A percentile compares a stretch with the other conserved stretches of the same genome.
phyloP scores from a whole-genome alignment of 2,113 vertebrate species.

The Bubo scandiacus region DNA sequence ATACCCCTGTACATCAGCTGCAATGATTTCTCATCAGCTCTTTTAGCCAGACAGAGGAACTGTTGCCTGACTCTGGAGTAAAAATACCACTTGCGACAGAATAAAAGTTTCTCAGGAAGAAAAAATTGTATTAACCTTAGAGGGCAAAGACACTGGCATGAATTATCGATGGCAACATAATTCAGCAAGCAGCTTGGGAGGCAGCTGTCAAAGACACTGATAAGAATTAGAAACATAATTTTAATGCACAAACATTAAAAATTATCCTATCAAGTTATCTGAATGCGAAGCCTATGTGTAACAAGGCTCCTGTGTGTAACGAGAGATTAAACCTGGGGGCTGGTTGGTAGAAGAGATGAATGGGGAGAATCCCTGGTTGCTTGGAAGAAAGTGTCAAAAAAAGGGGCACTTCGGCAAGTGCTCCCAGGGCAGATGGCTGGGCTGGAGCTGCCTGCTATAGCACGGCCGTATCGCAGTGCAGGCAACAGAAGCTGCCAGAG shows the following conservation, averaged over 20 bases:
- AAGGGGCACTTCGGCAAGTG: background rate
- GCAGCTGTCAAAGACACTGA: background rate
- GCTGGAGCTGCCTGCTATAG: accelerated
- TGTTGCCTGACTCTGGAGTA: background rate
- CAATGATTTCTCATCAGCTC: background rate
- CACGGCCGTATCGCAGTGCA: background rate
- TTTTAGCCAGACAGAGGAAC: background rate
- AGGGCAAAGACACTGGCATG: background rate
- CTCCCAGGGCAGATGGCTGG: background rate
- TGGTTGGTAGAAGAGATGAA: background rate
- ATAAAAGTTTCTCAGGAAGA: background rate
- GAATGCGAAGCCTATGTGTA: background rate
- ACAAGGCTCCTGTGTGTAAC: background rate
- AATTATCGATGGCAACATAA: background rate
- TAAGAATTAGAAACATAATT: background rate
- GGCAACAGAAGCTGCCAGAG: background rate
- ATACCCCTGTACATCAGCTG: background rate
- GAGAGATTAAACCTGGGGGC: no score
- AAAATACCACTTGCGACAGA: background rate
- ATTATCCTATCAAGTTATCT: background rate
- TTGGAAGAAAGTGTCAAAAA: background rate
- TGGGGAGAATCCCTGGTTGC: background rate
- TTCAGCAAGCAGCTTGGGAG: background rate
- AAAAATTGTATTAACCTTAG: background rate
- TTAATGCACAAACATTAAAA: background rate